Evolutionary conservation across 2,113 vertebrate genomes (phyloP).

Genomic region (Nanorana parkeri): DNA sequence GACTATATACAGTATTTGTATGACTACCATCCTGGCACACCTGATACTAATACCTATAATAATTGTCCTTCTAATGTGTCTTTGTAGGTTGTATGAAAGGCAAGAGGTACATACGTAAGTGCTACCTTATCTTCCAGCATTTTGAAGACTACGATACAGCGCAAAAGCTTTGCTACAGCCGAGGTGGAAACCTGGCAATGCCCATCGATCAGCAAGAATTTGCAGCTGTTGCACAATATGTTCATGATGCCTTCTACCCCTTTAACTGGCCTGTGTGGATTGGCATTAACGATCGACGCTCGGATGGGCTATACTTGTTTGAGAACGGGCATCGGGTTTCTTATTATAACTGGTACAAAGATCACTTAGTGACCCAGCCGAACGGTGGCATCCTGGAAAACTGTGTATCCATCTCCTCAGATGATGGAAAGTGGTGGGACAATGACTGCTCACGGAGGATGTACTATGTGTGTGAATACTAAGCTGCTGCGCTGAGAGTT

Average conservation of each 20-base stretch:
- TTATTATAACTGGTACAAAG: slow-evolving; percentile 86
- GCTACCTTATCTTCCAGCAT: slow-evolving; percentile 82
- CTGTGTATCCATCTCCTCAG: slow-evolving; percentile 87
- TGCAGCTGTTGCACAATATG: slow-evolving; percentile 79
- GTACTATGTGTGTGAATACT: slow-evolving; percentile 87
- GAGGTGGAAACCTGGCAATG: slow-evolving; percentile 85
- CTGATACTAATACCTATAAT: no score
- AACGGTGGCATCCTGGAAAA: slow-evolving; percentile 87
- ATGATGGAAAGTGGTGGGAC: slow-evolving; percentile 93
- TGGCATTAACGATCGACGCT: slow-evolving; percentile 83
- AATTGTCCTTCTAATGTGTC: neutral
- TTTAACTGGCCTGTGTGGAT: slow-evolving; percentile 91
- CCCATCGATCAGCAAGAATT: slow-evolving; percentile 81
- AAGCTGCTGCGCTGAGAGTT: neutral
- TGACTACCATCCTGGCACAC: no score
- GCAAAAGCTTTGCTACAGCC: slow-evolving; percentile 76
- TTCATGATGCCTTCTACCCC: slow-evolving; percentile 77
- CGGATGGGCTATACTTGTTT: slow-evolving; percentile 84
- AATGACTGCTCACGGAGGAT: slow-evolving; percentile 87
- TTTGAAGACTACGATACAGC: slow-evolving; percentile 79
- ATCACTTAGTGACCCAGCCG: slow-evolving; percentile 84
- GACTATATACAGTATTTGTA: no score
- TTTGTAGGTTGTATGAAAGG: slow-evolving; percentile 84
- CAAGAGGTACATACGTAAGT: slow-evolving; percentile 78
- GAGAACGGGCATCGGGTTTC: slow-evolving; percentile 83